Base-by-base conservation (phyloP, 2,888 invertebrate genomes). In the Luperina nickerlii region DNA sequence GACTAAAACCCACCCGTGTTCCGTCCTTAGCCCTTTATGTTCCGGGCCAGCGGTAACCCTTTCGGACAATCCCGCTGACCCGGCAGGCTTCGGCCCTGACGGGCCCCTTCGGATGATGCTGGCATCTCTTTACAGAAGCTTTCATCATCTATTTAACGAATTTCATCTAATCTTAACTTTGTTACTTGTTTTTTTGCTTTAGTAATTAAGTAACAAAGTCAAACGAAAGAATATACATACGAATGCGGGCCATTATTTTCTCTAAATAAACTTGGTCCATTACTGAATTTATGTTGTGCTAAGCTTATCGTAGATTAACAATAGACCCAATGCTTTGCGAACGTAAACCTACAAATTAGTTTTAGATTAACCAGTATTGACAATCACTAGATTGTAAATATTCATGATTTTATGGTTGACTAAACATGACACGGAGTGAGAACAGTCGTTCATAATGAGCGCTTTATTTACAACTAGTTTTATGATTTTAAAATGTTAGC, bases 261-360 rank as follows among this genome's bases (percentile, higher is more conserved):
- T 13, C 8, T 32, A 65, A 67, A 74, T 62, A 78, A 74, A 74
- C 57, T 69, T 72, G n/a, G 11, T 9, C 27, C 13, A 75, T 66
- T 65, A 62, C 38, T 5, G 20, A 76, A 67, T 75, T 51, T 72
- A 63, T 54, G 24, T 63, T 74, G 45, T 63, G 54, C 27, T n/a
- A 68, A 69, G 24, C 18, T 78, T 77, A 69, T 66, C 80, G 60
- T 57, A 75, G 70, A 82, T 75, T 67, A 69, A 63, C 54, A 78
- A 77, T 67, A 67, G n/a, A 15, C 69, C 24, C 15, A 38, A 51
- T 70, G 54, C 75, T 74, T n/a, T 68, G 63, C 60, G 27, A 66
- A 65, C n/a, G n/a, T 75, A 80, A 84, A 80, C 72, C 65, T 62
- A 73, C 45, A 71, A 82, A 84, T 87, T 81, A 73, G 81, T 73